Evolutionary conservation across 2,113 vertebrate species (phyloP), one percentile per base, ranked within the genome.

Genomic region (Salminus brasiliensis): DNA sequence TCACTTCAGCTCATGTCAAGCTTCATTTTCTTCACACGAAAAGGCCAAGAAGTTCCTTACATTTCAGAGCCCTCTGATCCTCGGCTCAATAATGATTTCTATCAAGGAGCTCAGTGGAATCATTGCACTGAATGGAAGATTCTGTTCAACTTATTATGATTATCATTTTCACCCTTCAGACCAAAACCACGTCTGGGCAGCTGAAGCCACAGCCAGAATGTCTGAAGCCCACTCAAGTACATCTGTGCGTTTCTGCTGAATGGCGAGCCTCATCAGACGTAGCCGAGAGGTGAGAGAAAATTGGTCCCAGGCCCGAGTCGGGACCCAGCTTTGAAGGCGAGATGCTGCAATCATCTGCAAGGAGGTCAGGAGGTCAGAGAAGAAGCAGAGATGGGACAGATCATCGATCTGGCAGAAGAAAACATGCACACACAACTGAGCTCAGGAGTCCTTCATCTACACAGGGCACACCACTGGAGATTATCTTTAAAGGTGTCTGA

Each of bases 281-380:
- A 47, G 32, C 27, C 39, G 4, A 70, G 36, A 66, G 55, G 62
- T 57, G 71, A 78, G 62, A 86, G 63, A 75, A 86, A 84, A 84
- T 74, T 76, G 62, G 53, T 78, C 53, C 29, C 41, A 60, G 66
- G 27, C 76, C 63, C 53, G 13, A 27, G 39, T 32, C 76, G 47
- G 23, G 11, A 16, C n/a, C 34, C 16, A 32, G 76, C 81, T 55
- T 23, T 72, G 68, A 84, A 57, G 81, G 72, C 16, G 67, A 13
- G 9, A 49, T 71, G 74, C 43, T 10, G 9, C 77, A 80, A 83
- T 83, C 29, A 88, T 47, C n/a, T 83, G 82, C 71, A 76, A 13
- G 27, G 21, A 7, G 76, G 81, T 74, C 86, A 79, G 53, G 72
- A 79, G 69, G 59, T 55, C 74, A 72, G 30, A 10, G 11, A 47